Evolutionary conservation across 2,888 invertebrate genomes (phyloP).

Genomic region (Plebejus argus): DNA sequence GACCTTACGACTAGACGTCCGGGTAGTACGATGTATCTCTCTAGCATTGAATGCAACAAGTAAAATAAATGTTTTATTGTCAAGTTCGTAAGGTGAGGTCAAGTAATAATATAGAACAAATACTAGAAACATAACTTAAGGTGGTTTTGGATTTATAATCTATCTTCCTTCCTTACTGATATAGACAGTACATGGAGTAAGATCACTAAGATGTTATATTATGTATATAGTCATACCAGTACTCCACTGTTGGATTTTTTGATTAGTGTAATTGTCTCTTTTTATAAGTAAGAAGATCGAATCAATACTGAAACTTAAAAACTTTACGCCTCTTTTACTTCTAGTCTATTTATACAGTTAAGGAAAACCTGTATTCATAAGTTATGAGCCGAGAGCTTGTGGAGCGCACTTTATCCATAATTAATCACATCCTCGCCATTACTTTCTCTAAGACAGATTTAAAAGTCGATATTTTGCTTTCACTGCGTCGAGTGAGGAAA

Average conservation of each 20-base stretch:
- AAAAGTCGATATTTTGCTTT: neutral
- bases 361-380: neutral
- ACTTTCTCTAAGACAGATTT: neutral
- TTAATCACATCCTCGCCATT: neutral
- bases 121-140: neutral
- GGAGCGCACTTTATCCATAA: neutral
- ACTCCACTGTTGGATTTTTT: no score
- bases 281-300: no score
- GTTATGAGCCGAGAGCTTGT: neutral
- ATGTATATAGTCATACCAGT: no score
- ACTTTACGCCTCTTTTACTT: neutral
- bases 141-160: neutral
- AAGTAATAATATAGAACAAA: no score
- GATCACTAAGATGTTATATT: no score
- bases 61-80: neutral
- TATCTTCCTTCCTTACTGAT: no score
- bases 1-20: constrained; percentile 9
- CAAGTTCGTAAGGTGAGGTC: neutral
- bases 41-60: neutral
- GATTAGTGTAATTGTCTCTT: no score
- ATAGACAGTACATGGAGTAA: no score
- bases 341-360: neutral
- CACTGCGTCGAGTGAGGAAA: neutral
- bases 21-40: constrained; percentile 18
- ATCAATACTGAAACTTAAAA: no score